phyloP scores from a whole-genome alignment of 1,140 invertebrate species.

The Lanistes nyassanus region DNA sequence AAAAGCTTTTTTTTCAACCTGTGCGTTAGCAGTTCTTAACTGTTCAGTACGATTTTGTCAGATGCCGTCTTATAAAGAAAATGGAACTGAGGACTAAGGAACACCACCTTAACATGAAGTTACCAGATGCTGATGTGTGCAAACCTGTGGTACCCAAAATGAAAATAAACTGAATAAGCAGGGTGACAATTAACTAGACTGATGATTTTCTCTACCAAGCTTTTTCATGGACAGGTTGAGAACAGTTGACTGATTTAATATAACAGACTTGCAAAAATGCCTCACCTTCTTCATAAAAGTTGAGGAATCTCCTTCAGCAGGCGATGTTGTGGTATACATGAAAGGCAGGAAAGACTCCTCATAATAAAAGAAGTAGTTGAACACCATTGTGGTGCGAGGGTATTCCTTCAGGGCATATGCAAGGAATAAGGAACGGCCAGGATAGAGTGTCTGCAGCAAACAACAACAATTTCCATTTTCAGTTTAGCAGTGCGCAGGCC shows the following conservation, averaged over 20 bases:
- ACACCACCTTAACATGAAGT: too few relatives aligned
- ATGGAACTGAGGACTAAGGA: too few relatives aligned
- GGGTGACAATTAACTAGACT: background rate
- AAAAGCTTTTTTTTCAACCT: background rate
- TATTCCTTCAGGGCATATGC: slow-evolving; percentile 55
- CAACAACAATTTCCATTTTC: background rate
- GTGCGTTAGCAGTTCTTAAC: background rate
- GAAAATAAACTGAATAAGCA: too few relatives aligned
- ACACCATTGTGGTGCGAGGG: slow-evolving; percentile 47
- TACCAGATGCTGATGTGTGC: too few relatives aligned
- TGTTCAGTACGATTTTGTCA: background rate
- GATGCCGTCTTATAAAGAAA: too few relatives aligned
- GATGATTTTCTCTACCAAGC: background rate
- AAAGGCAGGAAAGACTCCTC: slow-evolving; percentile 56
- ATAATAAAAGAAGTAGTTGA: slow-evolving; percentile 54
- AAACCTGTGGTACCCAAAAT: too few relatives aligned
- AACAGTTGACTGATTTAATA: too few relatives aligned
- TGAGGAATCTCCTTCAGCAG: slow-evolving; percentile 9
- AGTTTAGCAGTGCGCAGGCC: too few relatives aligned
- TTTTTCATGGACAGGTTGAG: background rate
- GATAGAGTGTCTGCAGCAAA: slow-evolving; percentile 45
- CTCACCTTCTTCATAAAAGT: background rate
- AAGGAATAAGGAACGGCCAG: slow-evolving; percentile 50
- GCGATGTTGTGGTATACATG: slow-evolving; percentile 41
- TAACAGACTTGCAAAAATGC: background rate